A percentile compares a stretch with the other conserved stretches of the same genome.
phyloP scores from a whole-genome alignment of 2,797 vertebrate genomes.

The Typhlichthys eigenmanni region DNA sequence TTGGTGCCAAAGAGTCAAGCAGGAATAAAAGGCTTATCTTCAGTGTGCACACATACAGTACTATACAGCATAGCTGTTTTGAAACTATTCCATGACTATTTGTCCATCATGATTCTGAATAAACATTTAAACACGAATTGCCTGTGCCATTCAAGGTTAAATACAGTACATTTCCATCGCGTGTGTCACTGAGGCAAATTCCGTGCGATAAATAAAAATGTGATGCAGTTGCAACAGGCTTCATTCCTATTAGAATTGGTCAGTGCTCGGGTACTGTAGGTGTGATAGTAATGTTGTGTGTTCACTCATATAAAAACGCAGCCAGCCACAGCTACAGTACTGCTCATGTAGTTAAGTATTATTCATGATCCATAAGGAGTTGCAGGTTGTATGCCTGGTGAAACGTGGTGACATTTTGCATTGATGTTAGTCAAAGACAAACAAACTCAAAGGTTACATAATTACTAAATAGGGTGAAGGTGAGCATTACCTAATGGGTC shows the following conservation, averaged over 20 bases:
- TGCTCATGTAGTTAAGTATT: background rate
- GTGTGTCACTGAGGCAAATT: background rate
- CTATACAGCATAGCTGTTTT: background rate
- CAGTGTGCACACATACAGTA: constrained; percentile 10
- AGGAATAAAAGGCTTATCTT: constrained; percentile 17
- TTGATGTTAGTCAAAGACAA: too few relatives aligned
- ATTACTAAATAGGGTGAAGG: background rate
- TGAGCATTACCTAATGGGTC: constrained; percentile 17
- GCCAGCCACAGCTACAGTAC: background rate
- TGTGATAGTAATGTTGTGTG: background rate
- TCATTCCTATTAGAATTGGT: background rate
- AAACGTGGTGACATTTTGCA: too few relatives aligned
- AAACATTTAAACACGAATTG: too few relatives aligned
- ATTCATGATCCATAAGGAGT: background rate
- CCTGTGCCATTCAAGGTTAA: too few relatives aligned
- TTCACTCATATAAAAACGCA: background rate
- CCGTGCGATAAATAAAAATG: background rate
- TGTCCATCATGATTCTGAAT: too few relatives aligned
- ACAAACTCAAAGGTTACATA: background rate
- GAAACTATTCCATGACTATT: background rate
- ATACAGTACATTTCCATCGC: too few relatives aligned
- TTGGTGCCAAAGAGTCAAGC: constrained; percentile 14
- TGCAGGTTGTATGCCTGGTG: too few relatives aligned
- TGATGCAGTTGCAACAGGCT: too few relatives aligned
- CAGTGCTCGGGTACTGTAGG: background rate